Base-by-base conservation (phyloP, 2,113 vertebrate species). In the Scytalopus superciliaris region DNA sequence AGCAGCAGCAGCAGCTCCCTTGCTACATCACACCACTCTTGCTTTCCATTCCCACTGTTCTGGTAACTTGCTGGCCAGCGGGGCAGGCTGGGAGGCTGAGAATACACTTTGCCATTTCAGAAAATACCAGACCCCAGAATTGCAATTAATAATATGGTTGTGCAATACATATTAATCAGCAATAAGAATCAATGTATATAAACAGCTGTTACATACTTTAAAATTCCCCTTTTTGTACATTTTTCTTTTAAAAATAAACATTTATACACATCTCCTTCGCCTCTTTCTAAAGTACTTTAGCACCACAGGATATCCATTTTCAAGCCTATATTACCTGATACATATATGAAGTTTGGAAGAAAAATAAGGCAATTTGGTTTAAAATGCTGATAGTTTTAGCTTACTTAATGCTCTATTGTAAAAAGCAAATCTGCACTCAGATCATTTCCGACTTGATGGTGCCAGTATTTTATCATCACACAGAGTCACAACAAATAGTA, bases 231-330 rank as follows among this genome's bases (percentile, higher is more conserved):
- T 98, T 98, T 98, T 98, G 97, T 98, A 98, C 98, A 98, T 97
- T 98, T 47, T 98, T 87, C 66, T 96, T 94, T 84, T 98, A 98
- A 99, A 98, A 99, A 98, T 98, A 98, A 97, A 98, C 97, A 98
- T 98, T 98, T 98, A 98, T 98, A 98, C 98, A 98, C 93, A 69
- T 97, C 98, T 98, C 97, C 98, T 98, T 97, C 96, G 97, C 97
- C 98, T 98, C 97, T 98, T 98, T 98, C 98, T 98, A 95, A 98
- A 98, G 97, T 98, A 98, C 97, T 98, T 98, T 99, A 99, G 99
- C 99, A 99, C 99, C 99, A 99, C 99, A 99, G 98, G 98, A 98
- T 99, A 98, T 98, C 97, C 97, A 98, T 98, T 98, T 98, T 98
- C 98, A 99, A 99, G 98, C 98, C 97, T 98, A 98, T 98, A 98